These are phyloP conservation scores for Machimus rusticus DNA, from an alignment of 2,888 invertebrate species.

Conservation along the genomic window DNA sequence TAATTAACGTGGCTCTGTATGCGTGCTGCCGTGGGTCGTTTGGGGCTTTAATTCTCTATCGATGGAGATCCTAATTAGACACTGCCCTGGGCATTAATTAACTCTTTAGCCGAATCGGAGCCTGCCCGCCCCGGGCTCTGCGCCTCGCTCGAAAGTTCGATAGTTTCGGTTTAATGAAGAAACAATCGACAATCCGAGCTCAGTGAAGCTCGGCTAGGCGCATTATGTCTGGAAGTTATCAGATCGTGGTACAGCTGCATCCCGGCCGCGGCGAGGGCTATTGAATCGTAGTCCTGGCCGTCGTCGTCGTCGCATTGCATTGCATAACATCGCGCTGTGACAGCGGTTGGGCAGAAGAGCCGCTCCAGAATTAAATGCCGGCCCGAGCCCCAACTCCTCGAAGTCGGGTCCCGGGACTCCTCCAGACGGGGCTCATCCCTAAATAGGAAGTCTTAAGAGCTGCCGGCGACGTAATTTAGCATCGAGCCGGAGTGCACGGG, in stretches of 20 bases:
- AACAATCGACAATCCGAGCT: not conserved
- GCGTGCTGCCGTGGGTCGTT: not conserved
- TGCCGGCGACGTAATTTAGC: slow-evolving; percentile 38
- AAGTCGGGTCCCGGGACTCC: not conserved
- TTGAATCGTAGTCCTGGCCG: slow-evolving; percentile 10
- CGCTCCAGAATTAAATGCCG: slow-evolving; percentile 30
- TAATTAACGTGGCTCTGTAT: not conserved
- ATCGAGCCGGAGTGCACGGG: not conserved
- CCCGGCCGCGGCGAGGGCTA: not conserved
- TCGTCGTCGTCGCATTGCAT: not conserved
- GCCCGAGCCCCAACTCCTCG: not conserved
- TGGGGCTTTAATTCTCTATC: not conserved
- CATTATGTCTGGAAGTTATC: slow-evolving; percentile 30
- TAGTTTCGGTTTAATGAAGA: not conserved
- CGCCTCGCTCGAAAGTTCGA: not conserved
- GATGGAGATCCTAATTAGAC: slow-evolving; percentile 16
- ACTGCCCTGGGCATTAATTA: not conserved
- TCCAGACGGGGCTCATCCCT: not conserved
- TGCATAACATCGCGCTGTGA: slow-evolving; percentile 13
- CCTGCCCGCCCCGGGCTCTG: not conserved
- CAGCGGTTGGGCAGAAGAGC: not conserved
- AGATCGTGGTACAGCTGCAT: slow-evolving; percentile 18
- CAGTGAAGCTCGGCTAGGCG: not conserved
- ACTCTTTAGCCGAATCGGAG: slow-evolving; percentile 1
- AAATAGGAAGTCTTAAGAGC: slow-evolving; percentile 34